A percentile compares a stretch with the other conserved stretches of the same genome.
Evolutionary conservation across 2,797 vertebrate species (phyloP).

Genomic region (Peromyscus attwateri): DNA sequence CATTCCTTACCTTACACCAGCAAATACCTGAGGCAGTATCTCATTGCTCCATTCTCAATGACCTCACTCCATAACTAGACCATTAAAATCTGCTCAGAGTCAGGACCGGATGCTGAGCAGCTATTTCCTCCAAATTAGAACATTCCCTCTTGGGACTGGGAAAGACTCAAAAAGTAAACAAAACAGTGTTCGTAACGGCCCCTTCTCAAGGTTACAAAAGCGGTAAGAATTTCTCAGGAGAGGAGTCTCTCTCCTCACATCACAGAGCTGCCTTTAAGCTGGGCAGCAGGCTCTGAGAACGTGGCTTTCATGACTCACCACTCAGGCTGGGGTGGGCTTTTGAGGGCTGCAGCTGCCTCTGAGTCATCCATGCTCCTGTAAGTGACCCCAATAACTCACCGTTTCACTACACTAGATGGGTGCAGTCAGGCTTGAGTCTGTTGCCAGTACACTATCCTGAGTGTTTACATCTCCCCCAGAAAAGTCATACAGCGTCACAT

Average conservation of each 20-base stretch:
- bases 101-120: background rate
- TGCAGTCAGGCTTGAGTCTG: background rate
- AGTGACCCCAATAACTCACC: background rate
- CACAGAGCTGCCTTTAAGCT: no score
- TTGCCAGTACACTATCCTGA: background rate
- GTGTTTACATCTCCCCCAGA: background rate
- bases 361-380: background rate
- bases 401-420: background rate
- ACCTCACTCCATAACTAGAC: slow-evolving; percentile 7
- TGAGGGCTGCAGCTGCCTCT: background rate
- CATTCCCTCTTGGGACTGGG: background rate
- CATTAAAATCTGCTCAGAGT: background rate
- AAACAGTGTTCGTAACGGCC: background rate
- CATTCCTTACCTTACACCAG: slow-evolving; percentile 4
- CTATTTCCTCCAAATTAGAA: background rate
- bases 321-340: background rate
- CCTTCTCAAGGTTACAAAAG: background rate
- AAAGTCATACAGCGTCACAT: background rate
- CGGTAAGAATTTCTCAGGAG: background rate
- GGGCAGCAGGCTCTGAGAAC: background rate
- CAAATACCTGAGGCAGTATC: background rate
- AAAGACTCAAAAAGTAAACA: background rate
- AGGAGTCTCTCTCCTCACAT: background rate
- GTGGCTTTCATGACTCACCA: background rate
- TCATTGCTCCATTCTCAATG: background rate